phyloP scores from a whole-genome alignment of 2,888 invertebrate species.

The Mayetiola destructor region DNA sequence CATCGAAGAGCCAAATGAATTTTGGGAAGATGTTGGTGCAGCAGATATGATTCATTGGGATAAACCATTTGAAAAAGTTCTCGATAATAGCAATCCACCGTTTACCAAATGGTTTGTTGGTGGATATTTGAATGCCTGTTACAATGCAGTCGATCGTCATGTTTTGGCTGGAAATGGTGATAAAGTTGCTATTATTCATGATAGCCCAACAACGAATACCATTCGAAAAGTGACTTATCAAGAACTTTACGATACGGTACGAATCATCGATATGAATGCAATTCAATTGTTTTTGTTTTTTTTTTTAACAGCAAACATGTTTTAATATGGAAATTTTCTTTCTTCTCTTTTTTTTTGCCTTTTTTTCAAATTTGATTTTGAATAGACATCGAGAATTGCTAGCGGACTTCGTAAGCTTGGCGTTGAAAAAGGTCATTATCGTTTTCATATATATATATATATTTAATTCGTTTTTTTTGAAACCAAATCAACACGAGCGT shows the following conservation, averaged over 20 bases:
- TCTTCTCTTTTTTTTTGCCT: constrained; percentile 20
- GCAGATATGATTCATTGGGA: constrained; percentile 58
- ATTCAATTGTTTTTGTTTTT: neutral
- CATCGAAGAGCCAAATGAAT: constrained; percentile 61
- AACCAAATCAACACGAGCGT: neutral
- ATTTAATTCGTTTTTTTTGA: neutral
- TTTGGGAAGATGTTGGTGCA: constrained; percentile 69
- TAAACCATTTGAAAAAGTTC: constrained; percentile 67
- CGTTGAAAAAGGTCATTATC: constrained; percentile 41
- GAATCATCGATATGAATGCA: too few relatives aligned
- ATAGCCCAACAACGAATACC: constrained; percentile 73
- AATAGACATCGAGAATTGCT: constrained; percentile 59
- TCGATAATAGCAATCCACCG: constrained; percentile 70
- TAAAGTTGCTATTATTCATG: constrained; percentile 72
- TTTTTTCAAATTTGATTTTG: too few relatives aligned
- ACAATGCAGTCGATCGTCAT: constrained; percentile 86
- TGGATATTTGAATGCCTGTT: constrained; percentile 82
- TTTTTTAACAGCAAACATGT: neutral
- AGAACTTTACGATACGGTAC: constrained; percentile 66
- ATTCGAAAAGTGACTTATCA: constrained; percentile 64
- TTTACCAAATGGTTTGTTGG: constrained; percentile 81
- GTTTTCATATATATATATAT: too few relatives aligned
- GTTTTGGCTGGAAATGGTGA: constrained; percentile 63
- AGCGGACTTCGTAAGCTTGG: constrained; percentile 65
- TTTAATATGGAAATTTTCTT: neutral